These are phyloP conservation scores for Leptinotarsa undecemlineata DNA, from an alignment of 1,140 invertebrate genomes.

Conservation along the genomic window DNA sequence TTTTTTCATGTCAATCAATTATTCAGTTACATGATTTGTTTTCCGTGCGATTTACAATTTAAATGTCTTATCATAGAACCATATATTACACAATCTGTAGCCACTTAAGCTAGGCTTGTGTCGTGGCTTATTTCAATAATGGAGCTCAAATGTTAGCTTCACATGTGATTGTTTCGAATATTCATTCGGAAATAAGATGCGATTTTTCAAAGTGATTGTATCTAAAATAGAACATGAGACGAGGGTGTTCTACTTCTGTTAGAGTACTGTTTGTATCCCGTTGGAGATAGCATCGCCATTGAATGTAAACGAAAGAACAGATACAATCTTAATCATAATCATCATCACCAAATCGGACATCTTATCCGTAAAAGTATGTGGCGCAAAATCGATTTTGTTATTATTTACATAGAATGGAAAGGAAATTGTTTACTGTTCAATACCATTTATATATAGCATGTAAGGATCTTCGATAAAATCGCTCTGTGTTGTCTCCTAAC, in stretches of 20 bases:
- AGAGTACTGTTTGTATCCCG: background rate
- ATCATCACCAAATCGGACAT: background rate
- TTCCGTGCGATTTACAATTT: too few relatives aligned
- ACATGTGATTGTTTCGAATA: too few relatives aligned
- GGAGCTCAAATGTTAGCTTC: too few relatives aligned
- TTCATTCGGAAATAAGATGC: too few relatives aligned
- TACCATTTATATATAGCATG: conserved; percentile 3
- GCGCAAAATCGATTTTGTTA: background rate
- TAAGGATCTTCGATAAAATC: conserved; percentile 5
- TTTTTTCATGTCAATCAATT: too few relatives aligned
- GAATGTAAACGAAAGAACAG: background rate
- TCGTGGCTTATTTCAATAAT: too few relatives aligned
- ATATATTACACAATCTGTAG: too few relatives aligned
- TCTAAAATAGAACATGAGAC: too few relatives aligned
- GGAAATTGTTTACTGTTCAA: background rate
- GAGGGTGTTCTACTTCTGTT: background rate
- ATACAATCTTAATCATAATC: background rate
- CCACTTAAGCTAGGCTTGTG: too few relatives aligned
- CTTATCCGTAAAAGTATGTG: background rate
- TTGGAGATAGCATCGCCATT: background rate
- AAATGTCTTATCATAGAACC: too few relatives aligned
- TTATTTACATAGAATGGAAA: conserved; percentile 7
- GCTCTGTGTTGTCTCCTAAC: conserved; percentile 2
- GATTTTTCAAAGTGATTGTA: too few relatives aligned
- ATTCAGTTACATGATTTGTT: too few relatives aligned